phyloP scores from a whole-genome alignment of 2,113 vertebrate species.

The Isichthys henryi region DNA sequence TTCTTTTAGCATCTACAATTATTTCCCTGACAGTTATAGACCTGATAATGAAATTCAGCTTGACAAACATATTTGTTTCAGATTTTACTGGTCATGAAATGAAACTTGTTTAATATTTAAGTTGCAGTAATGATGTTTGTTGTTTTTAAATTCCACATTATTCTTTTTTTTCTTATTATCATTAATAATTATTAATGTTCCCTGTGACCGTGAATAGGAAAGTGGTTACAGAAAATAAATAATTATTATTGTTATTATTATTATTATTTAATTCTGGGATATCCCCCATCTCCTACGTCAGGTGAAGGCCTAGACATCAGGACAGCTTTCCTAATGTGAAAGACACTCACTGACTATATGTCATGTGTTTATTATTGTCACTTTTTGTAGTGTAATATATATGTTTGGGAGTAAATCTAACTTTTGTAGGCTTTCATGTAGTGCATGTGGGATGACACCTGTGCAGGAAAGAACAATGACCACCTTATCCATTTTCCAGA shows the following conservation, averaged over 20 bases:
- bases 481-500: no score
- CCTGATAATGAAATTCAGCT: not conserved
- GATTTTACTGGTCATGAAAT: not conserved
- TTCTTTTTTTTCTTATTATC: not conserved
- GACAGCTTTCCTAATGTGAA: no score
- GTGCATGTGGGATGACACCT: no score
- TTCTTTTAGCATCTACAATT: conserved; percentile 48
- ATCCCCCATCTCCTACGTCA: no score
- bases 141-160: not conserved
- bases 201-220: not conserved
- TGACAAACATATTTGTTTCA: not conserved
- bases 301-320: no score
- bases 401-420: no score
- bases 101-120: not conserved
- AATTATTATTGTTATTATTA: not conserved
- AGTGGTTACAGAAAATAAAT: not conserved
- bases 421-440: no score
- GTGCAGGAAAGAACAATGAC: no score
- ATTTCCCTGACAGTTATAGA: conserved; percentile 41
- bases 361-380: no score
- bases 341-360: no score
- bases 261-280: not conserved
- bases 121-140: not conserved
- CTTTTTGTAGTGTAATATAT: no score
- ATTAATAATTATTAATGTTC: not conserved